Conservation (phyloP, 2,113 vertebrate genomes). For the Sylvia atricapilla region DNA sequence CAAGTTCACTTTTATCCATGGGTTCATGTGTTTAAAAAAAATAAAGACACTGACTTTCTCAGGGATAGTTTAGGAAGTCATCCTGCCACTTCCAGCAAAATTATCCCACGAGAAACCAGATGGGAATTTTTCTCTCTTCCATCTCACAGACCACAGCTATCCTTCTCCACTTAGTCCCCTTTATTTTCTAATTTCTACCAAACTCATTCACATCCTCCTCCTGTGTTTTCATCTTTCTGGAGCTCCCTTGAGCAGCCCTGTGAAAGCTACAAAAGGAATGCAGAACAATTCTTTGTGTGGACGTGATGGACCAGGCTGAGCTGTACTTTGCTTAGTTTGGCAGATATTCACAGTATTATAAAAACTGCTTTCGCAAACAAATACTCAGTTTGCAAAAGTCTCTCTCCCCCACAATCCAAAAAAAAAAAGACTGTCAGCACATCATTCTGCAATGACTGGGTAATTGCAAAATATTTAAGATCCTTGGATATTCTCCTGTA, state of each 20-base stretch:
- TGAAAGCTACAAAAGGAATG: not conserved
- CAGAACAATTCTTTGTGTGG: not conserved
- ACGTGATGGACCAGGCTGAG: not conserved
- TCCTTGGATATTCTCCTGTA: not conserved
- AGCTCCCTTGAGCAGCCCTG: not conserved
- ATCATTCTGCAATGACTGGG: not conserved
- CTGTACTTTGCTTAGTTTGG: slow-evolving; percentile 2
- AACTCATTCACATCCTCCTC: slow-evolving; percentile 1
- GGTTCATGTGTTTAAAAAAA: not conserved
- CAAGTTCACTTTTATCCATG: not conserved
- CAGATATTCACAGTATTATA: not conserved
- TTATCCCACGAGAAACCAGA: slow-evolving; percentile 32
- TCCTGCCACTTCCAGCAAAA: not conserved
- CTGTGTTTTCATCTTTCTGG: not conserved
- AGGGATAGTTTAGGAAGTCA: not conserved
- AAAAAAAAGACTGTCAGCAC: not conserved
- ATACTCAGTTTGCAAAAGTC: not conserved
- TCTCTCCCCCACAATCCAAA: not conserved
- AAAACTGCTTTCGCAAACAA: not conserved
- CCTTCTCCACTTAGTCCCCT: not conserved
- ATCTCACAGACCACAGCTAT: slow-evolving; percentile 13
- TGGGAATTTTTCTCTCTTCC: not conserved
- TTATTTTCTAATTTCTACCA: not conserved
- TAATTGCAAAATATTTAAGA: not conserved
- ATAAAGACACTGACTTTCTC: not conserved